Percentiles rank a stretch among this genome's conserved stretches.
Evolutionary conservation across 2,797 vertebrate genomes (phyloP).

Genomic region (Gouania willdenowi): DNA sequence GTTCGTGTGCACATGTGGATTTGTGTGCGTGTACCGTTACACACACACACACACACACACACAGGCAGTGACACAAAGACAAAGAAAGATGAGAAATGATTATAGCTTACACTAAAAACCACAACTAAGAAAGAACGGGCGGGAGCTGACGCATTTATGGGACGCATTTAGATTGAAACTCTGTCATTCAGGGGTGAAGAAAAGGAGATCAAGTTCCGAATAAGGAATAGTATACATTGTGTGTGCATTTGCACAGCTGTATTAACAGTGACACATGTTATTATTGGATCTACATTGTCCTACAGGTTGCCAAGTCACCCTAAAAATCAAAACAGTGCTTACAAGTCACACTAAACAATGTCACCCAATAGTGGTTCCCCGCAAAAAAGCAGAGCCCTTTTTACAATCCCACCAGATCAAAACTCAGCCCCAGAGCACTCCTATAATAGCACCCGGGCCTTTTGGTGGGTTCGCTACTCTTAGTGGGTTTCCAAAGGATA

Average conservation of each 20-base stretch:
- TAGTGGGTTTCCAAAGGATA: conserved; percentile 75
- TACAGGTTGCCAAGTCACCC: conserved; percentile 53
- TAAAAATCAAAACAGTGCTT: conserved; percentile 51
- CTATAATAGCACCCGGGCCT: conserved; percentile 64
- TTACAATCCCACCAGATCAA: conserved; percentile 73
- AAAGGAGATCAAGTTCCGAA: conserved; percentile 43
- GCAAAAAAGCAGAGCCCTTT: conserved; percentile 63
- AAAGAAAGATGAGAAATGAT: conserved; percentile 77
- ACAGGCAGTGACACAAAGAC: conserved; percentile 65
- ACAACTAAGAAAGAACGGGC: conserved; percentile 63
- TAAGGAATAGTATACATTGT: conserved; percentile 31
- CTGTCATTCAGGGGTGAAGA: conserved; percentile 63
- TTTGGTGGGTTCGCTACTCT: conserved; percentile 69
- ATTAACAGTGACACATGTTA: conserved; percentile 19
- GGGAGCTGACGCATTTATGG: conserved; percentile 70
- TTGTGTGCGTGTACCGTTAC: conserved; percentile 21
- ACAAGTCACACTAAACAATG: conserved; percentile 65
- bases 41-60: conserved; percentile 67
- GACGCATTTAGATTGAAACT: conserved; percentile 69
- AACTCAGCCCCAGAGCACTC: conserved; percentile 67
- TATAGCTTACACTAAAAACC: conserved; percentile 74
- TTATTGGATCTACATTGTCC: conserved; percentile 29
- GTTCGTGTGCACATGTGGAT: conserved; percentile 38
- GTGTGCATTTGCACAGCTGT: conserved; percentile 46
- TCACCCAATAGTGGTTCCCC: conserved; percentile 56